phyloP scores from a whole-genome alignment of 2,888 invertebrate genomes.

The Xylota segnis region DNA sequence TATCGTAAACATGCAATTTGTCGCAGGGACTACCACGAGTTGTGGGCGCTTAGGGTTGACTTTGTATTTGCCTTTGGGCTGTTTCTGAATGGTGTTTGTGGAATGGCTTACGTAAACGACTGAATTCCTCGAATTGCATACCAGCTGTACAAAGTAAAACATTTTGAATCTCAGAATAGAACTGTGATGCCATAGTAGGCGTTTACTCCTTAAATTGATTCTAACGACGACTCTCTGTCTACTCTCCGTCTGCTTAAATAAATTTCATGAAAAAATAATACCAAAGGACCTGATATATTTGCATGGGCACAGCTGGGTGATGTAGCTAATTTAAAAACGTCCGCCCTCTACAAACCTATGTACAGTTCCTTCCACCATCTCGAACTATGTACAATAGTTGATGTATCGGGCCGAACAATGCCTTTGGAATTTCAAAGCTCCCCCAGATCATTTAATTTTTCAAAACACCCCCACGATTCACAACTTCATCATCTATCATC shows the following conservation, averaged over 20 bases:
- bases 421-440: neutral
- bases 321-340: neutral
- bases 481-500: slow-evolving; percentile 3
- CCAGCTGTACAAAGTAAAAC: neutral
- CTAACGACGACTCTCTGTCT: neutral
- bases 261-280: neutral
- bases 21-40: neutral
- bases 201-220: neutral
- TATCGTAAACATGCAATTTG: slow-evolving; percentile 1
- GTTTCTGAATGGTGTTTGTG: too few relatives aligned
- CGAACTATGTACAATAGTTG: neutral
- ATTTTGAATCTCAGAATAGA: too few relatives aligned
- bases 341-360: neutral
- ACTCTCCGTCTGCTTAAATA: neutral
- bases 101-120: neutral
- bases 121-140: neutral
- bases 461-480: neutral
- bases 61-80: too few relatives aligned
- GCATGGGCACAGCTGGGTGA: neutral
- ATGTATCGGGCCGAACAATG: neutral
- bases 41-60: neutral
- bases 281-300: neutral
- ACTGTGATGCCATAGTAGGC: too few relatives aligned
- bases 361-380: neutral
- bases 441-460: neutral